Evolutionary conservation across 2,888 invertebrate genomes (phyloP), one percentile per base, ranked within the genome.

Genomic region (Dicyrtomina minuta): DNA sequence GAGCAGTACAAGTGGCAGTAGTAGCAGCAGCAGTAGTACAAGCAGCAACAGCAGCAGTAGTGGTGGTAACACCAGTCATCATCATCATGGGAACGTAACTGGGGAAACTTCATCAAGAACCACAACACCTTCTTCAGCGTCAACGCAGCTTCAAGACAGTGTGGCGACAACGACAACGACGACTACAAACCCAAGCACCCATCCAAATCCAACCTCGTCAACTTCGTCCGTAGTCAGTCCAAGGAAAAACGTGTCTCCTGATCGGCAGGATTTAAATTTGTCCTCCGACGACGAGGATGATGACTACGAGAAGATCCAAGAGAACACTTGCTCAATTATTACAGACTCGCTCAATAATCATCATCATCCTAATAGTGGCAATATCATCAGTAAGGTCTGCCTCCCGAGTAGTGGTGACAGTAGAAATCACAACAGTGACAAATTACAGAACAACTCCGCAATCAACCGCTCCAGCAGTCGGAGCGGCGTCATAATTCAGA

Each of bases 341-440:
- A 72, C 78, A 1, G 78, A 77, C 64, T 78, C 78, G 2, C 59
- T 77, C 15, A 78, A 75, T 61, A 71, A 72, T 20, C 26, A 33
- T 33, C 10, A 56, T n/a, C 20, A 26, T 53, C 8, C 26, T n/a
- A n/a, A n/a, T n/a, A n/a, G n/a, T n/a, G n/a, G n/a, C 26, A 51
- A 17, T 51, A 10, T 22, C 53, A 4, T 6, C 5, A 24, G 3
- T 13, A 53, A 24, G 20, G 27, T 33, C 33, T 3, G 33, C 33
- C 33, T 33, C 33, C 33, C 58, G 2, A 41, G 58, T 41, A 58
- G 41, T 39, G 58, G 33, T 33, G 33, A 33, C 33, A 33, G 33
- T 33, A 3, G 33, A 3, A 33, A 8, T 33, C 33, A 33, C 33
- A 33, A 33, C 33, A 33, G 33, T 33, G 33, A 33, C 8, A 33